These are phyloP conservation scores for Rhabdophis nuchalis DNA, from an alignment of 2,797 vertebrate genomes.

Conservation along the genomic window DNA sequence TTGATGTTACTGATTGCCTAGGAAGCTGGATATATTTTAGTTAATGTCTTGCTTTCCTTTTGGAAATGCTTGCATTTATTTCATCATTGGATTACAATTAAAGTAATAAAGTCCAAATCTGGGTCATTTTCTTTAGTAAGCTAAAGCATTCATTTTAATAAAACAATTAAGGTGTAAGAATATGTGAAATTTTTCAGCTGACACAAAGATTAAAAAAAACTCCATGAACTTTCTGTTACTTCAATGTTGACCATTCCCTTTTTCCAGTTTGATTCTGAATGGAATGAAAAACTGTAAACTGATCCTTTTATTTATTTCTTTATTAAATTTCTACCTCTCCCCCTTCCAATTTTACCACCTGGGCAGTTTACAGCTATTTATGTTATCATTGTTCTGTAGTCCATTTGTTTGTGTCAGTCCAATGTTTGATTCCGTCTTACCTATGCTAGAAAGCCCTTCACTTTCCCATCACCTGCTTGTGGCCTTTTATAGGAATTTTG, in stretches of 20 bases:
- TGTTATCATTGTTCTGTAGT: neutral
- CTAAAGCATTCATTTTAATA: neutral
- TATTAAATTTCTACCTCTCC: too few species aligned
- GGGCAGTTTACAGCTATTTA: too few species aligned
- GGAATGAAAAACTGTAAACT: neutral
- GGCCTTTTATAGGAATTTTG: too few species aligned
- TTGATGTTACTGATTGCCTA: neutral
- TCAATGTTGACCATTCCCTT: neutral
- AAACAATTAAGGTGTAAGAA: neutral
- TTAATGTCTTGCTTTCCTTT: neutral
- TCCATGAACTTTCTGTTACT: neutral
- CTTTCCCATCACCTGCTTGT: too few species aligned
- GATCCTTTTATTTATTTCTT: too few species aligned
- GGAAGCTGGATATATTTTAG: neutral
- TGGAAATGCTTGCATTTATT: neutral
- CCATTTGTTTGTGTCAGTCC: neutral
- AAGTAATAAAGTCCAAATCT: neutral
- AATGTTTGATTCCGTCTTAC: neutral
- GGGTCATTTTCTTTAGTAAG: neutral
- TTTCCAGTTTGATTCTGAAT: neutral
- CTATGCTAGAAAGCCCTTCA: too few species aligned
- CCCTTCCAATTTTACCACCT: too few species aligned
- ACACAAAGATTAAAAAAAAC: neutral
- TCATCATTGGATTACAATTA: neutral
- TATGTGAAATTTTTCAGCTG: neutral